Evolutionary conservation across 1,140 invertebrate genomes (phyloP).

Genomic region (Drosophila orosa): DNA sequence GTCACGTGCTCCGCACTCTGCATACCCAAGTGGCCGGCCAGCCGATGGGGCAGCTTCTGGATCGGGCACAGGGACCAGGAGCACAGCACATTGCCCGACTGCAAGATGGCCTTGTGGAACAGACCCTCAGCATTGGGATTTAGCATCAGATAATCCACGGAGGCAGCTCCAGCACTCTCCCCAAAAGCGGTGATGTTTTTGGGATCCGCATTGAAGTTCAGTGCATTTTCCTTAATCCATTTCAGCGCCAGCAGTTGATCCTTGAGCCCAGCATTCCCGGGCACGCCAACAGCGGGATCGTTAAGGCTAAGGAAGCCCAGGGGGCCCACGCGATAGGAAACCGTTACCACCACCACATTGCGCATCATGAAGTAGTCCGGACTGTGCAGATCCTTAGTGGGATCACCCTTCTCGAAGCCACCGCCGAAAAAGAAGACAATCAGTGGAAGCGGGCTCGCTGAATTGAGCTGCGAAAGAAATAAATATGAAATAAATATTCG

Average conservation of each 20-base stretch:
- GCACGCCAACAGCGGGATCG: slow-evolving; percentile 78
- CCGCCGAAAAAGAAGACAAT: slow-evolving; percentile 87
- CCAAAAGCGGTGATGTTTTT: slow-evolving; percentile 79
- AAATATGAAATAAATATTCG: not conserved
- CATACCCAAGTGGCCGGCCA: slow-evolving; percentile 65
- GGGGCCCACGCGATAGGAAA: slow-evolving; percentile 85
- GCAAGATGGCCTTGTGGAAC: slow-evolving; percentile 85
- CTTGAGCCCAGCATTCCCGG: slow-evolving; percentile 86
- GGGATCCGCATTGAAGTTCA: slow-evolving; percentile 77
- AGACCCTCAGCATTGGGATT: slow-evolving; percentile 85
- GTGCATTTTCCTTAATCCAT: slow-evolving; percentile 82
- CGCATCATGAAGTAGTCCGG: slow-evolving; percentile 86
- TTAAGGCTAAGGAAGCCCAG: slow-evolving; percentile 86
- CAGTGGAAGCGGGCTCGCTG: slow-evolving; percentile 53
- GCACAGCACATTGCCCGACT: slow-evolving; percentile 85
- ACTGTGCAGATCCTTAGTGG: slow-evolving; percentile 70
- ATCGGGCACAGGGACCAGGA: slow-evolving; percentile 84
- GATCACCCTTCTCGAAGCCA: slow-evolving; percentile 86
- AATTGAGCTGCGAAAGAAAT: slow-evolving; percentile 38
- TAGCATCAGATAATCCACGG: slow-evolving; percentile 85
- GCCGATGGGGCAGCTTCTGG: slow-evolving; percentile 51
- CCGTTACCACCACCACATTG: slow-evolving; percentile 84
- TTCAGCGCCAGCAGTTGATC: slow-evolving; percentile 84
- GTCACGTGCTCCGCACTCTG: slow-evolving; percentile 25
- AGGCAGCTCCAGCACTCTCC: slow-evolving; percentile 82